Evolutionary conservation across 2,113 vertebrate species (phyloP).

Genomic region (Elgaria multicarinata): DNA sequence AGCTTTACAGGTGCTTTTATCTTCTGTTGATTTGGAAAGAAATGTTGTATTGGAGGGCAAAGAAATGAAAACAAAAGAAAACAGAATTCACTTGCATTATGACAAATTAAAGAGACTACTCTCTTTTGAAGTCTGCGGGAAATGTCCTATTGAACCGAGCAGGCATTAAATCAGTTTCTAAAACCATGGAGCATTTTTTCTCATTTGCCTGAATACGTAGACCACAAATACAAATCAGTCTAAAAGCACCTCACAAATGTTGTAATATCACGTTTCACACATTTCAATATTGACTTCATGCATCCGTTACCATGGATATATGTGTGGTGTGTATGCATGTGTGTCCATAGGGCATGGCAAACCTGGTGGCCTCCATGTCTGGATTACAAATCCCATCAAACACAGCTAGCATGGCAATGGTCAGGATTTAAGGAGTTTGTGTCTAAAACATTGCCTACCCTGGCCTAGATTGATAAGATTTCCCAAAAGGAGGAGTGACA

Average conservation of each 20-base stretch:
- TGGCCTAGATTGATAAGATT: background rate
- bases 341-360: background rate
- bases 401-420: no score
- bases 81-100: background rate
- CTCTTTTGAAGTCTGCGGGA: background rate
- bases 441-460: no score
- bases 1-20: background rate
- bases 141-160: background rate
- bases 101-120: background rate
- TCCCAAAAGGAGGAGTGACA: background rate
- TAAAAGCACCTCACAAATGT: background rate
- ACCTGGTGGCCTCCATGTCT: no score
- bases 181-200: background rate
- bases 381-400: no score
- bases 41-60: background rate
- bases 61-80: background rate
- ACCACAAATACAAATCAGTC: background rate
- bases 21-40: background rate
- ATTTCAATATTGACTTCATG: background rate
- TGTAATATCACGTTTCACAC: background rate
- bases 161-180: background rate
- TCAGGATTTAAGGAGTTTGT: no score
- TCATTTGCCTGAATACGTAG: background rate
- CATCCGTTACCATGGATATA: background rate
- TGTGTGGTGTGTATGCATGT: background rate